Conservation (phyloP, 2,113 vertebrate genomes). For the Hippocampus guttulatus region DNA sequence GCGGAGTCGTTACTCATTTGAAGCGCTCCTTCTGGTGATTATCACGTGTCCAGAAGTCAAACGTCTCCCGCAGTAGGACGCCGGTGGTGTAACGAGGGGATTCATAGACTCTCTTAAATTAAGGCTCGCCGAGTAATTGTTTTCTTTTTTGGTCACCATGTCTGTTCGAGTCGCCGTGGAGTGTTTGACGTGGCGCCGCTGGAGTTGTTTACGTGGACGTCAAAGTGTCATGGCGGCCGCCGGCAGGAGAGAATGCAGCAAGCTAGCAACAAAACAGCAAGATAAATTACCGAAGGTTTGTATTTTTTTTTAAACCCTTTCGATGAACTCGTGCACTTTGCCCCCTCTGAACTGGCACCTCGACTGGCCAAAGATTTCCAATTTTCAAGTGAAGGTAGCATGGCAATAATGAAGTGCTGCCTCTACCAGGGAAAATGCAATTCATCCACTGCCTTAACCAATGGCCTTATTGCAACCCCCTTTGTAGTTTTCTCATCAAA, state of each 20-base stretch:
- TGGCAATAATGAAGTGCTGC: background rate
- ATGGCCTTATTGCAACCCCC: background rate
- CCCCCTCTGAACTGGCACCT: too few relatives aligned
- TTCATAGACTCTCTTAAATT: background rate
- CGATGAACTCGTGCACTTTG: too few relatives aligned
- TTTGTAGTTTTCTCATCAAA: background rate
- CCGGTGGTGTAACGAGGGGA: background rate
- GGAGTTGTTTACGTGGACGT: background rate
- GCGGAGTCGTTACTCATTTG: fast-evolving
- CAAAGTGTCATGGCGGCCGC: conserved; percentile 2
- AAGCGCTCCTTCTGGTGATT: conserved; percentile 1
- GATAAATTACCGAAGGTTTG: conserved; percentile 40
- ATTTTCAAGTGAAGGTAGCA: background rate
- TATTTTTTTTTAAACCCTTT: background rate
- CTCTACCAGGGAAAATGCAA: background rate
- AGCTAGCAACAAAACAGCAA: conserved; percentile 4
- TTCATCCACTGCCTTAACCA: background rate
- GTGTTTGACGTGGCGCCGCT: conserved; percentile 9
- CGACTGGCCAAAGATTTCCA: too few relatives aligned
- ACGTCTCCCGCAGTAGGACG: conserved; percentile 5
- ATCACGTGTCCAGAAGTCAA: conserved; percentile 24
- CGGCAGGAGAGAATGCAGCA: background rate
- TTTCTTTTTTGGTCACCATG: background rate
- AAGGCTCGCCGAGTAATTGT: background rate
- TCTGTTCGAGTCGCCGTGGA: background rate